Evolutionary conservation across 2,113 vertebrate species (phyloP).

Genomic region (Perccottus glenii): DNA sequence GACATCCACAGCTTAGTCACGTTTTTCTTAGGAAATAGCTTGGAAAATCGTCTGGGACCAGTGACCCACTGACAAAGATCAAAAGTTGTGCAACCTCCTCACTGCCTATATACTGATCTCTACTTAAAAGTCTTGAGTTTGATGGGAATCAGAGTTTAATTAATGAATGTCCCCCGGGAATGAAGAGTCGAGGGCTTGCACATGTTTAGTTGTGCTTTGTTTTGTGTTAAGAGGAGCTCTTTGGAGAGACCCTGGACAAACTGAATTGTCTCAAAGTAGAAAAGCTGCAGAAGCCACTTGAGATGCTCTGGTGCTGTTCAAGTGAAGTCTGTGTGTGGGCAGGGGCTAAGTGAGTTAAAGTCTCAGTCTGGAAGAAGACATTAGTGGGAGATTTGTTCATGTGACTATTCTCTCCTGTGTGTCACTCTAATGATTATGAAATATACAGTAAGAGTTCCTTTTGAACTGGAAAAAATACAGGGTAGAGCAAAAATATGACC

Average conservation of each 20-base stretch:
- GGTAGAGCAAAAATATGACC: no score
- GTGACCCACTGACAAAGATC: no score
- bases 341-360: constrained; percentile 58
- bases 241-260: constrained; percentile 17
- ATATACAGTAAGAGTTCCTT: no score
- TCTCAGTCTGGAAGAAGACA: constrained; percentile 53
- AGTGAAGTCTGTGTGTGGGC: constrained; percentile 30
- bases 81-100: no score
- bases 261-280: constrained; percentile 24
- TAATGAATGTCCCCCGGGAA: neutral
- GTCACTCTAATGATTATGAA: no score
- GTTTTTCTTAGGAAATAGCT: no score
- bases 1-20: no score
- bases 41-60: no score
- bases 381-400: constrained; percentile 23
- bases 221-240: constrained; percentile 25
- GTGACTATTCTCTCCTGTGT: no score
- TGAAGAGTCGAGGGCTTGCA: neutral
- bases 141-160: neutral
- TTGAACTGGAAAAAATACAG: no score
- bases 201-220: constrained; percentile 7
- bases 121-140: no score
- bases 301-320: constrained; percentile 43
- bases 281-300: constrained; percentile 42
- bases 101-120: no score